Percentiles rank a stretch among this genome's conserved stretches.
phyloP scores from a whole-genome alignment of 2,888 invertebrate genomes.

The Trichogramma dendrolimi region DNA sequence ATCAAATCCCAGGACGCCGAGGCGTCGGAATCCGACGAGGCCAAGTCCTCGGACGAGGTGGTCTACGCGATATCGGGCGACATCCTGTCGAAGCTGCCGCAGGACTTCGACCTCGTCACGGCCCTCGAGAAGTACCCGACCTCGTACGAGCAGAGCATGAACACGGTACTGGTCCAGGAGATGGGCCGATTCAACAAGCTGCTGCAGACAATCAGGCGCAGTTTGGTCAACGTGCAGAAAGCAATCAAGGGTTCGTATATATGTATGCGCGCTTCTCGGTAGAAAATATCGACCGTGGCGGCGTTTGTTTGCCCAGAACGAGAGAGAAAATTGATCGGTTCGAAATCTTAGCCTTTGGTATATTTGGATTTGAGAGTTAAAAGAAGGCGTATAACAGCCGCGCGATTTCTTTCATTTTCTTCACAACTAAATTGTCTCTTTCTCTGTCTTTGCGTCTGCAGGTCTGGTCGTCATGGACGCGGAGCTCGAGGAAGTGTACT shows the following conservation, averaged over 20 bases:
- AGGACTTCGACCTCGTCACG: slow-evolving; percentile 64
- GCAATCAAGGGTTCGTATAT: slow-evolving; percentile 75
- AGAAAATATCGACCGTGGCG: not conserved
- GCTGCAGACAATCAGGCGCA: slow-evolving; percentile 67
- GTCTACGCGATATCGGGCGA: slow-evolving; percentile 77
- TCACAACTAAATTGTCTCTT: not conserved
- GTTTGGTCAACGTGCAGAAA: slow-evolving; percentile 77
- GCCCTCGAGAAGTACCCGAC: slow-evolving; percentile 71
- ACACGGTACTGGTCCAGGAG: slow-evolving; percentile 85
- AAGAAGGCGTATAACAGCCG: not conserved
- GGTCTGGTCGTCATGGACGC: slow-evolving; percentile 83
- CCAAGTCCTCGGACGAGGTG: slow-evolving; percentile 73
- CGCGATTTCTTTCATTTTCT: not conserved
- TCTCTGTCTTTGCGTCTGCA: slow-evolving; percentile 42
- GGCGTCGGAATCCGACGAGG: slow-evolving; percentile 57
- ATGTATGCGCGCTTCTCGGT: not conserved
- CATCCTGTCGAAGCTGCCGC: slow-evolving; percentile 72
- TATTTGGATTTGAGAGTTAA: not conserved
- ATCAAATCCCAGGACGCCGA: slow-evolving; percentile 59
- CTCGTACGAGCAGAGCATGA: slow-evolving; percentile 82
- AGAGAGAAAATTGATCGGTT: not conserved
- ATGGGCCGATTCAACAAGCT: slow-evolving; percentile 76
- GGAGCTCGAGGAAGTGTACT: slow-evolving; percentile 79
- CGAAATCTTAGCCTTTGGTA: not conserved
- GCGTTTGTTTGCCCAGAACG: not conserved